Conservation (phyloP, 1,140 invertebrate species). For the Homarus americanus region DNA sequence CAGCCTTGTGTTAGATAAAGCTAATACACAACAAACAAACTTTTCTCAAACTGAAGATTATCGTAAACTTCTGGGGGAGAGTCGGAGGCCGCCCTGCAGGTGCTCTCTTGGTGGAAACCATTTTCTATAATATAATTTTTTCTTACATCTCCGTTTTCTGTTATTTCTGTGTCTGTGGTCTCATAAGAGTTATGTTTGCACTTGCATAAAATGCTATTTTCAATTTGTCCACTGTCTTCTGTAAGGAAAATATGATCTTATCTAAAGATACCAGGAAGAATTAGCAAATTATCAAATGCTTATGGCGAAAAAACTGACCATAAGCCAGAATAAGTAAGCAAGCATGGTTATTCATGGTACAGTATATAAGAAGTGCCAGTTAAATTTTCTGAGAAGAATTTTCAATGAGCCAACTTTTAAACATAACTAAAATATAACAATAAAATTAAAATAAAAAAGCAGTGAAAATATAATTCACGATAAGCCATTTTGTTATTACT, state of each 20-base stretch:
- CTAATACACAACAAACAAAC: constrained; percentile 40
- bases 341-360: not conserved
- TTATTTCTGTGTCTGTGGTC: constrained; percentile 8
- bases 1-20: constrained; percentile 29
- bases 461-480: not conserved
- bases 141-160: constrained; percentile 10
- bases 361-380: not conserved
- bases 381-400: not conserved
- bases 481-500: not conserved
- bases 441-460: not conserved
- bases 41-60: constrained; percentile 62
- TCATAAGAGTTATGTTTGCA: constrained; percentile 36
- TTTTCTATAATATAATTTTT: constrained; percentile 22
- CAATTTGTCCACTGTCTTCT: constrained; percentile 53
- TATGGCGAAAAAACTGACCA: not conserved
- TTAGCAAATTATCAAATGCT: not conserved
- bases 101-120: not conserved
- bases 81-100: constrained; percentile 25
- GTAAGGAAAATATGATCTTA: constrained; percentile 36
- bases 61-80: constrained; percentile 60
- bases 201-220: constrained; percentile 40
- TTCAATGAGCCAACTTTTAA: constrained; percentile 6
- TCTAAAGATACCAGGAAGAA: not conserved
- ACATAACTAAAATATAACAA: not conserved
- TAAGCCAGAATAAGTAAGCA: not conserved